phyloP scores from a whole-genome alignment of 2,888 invertebrate genomes.

The Caenorhabditis sp. region DNA sequence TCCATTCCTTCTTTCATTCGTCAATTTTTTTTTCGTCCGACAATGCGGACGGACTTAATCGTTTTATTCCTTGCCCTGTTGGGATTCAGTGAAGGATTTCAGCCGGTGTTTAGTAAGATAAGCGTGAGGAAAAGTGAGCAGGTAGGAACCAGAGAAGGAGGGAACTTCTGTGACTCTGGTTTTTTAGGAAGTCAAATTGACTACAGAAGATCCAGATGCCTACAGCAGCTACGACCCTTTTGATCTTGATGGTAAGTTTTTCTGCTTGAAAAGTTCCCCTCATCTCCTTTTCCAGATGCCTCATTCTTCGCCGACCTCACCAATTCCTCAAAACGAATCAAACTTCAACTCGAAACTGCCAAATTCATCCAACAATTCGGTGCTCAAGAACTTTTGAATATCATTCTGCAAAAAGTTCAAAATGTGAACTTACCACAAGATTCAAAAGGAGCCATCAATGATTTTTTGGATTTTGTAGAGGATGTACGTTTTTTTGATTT shows the following conservation, averaged over 20 bases:
- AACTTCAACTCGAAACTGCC: constrained; percentile 49
- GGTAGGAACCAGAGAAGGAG: not conserved
- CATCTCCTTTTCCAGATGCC: constrained; percentile 38
- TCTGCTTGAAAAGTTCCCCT: not conserved
- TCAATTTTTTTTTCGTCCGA: constrained; percentile 30
- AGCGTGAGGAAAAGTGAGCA: constrained; percentile 46
- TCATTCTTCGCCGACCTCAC: constrained; percentile 53
- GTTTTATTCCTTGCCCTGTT: not conserved
- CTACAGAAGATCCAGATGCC: constrained; percentile 54
- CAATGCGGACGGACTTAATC: constrained; percentile 17
- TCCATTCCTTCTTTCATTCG: constrained; percentile 32
- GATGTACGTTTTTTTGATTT: constrained; percentile 23
- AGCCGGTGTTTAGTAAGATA: constrained; percentile 39
- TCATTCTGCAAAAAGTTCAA: constrained; percentile 54
- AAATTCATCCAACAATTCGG: constrained; percentile 55
- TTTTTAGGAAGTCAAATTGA: constrained; percentile 16
- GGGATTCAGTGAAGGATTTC: constrained; percentile 9
- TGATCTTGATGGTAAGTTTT: constrained; percentile 35
- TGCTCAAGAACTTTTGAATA: constrained; percentile 54
- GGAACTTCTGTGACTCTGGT: not conserved
- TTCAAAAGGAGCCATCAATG: constrained; percentile 52
- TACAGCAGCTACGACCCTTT: constrained; percentile 47
- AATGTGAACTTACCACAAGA: constrained; percentile 45
- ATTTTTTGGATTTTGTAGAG: constrained; percentile 61
- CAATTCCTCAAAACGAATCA: constrained; percentile 46